Percentiles rank a stretch among this genome's conserved stretches.
These are phyloP conservation scores for Apotomis turbidana DNA, from an alignment of 2,888 invertebrate genomes.

Conservation along the genomic window DNA sequence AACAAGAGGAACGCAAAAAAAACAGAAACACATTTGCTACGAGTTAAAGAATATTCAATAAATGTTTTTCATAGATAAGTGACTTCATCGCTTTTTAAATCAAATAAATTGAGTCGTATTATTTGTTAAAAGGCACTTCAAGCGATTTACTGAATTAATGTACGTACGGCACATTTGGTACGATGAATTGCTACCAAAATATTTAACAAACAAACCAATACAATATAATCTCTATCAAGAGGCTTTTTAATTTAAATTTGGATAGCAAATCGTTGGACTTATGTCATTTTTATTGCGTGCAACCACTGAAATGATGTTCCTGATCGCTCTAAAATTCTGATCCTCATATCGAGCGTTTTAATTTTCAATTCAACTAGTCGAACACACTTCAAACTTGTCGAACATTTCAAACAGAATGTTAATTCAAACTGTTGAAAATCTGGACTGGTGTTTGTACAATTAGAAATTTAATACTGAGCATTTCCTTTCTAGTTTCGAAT, in stretches of 20 bases:
- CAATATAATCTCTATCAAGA: too few species aligned
- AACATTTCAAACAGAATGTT: conserved; percentile 28
- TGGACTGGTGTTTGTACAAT: conserved; percentile 5
- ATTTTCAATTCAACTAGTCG: conserved; percentile 25
- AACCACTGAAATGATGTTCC: neutral
- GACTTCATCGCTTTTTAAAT: neutral
- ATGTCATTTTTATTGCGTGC: neutral
- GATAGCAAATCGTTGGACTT: neutral
- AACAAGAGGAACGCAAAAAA: too few species aligned
- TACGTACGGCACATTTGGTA: too few species aligned
- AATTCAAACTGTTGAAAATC: conserved; percentile 22
- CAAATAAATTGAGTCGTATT: neutral
- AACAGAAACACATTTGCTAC: too few species aligned
- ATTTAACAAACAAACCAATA: too few species aligned
- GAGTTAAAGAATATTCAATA: neutral
- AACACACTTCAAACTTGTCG: conserved; percentile 26
- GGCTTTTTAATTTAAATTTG: too few species aligned
- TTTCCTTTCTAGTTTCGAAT: neutral
- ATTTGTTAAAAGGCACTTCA: neutral
- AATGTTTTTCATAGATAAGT: neutral
- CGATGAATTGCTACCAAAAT: too few species aligned
- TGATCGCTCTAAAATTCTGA: neutral
- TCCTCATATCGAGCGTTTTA: conserved; percentile 21
- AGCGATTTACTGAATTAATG: too few species aligned
- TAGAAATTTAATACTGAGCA: conserved; percentile 7